Evolutionary conservation across 2,113 vertebrate species (phyloP), one percentile per base, ranked within the genome.

Genomic region (Nycticebus coucang): DNA sequence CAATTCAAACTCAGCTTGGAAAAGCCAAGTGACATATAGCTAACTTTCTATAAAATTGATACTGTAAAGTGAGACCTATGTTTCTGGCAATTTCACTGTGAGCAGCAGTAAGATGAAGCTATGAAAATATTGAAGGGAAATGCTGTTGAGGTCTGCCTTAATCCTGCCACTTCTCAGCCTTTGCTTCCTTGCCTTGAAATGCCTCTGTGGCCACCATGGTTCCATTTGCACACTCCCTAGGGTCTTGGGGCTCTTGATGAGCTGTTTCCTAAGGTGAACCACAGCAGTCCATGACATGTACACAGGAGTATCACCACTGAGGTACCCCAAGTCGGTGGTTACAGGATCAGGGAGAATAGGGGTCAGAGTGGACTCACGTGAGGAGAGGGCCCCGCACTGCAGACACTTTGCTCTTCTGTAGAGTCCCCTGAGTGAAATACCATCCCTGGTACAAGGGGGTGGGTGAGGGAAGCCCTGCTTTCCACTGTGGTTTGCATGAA

Each of bases 91-190:
- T 85, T 69, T 86, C 60, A 53, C 81, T 30, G 24, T 82, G 91
- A 96, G 77, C 93, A 55, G 85, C 81, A 68, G 91, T 95, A 74
- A 92, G 91, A 95, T 37, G 72, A 96, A 91, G 91, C 91, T 83
- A 60, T 89, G 89, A 95, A 97, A 97, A 96, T 80, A 85, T 60
- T 68, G 57, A 85, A 60, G 11, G 72, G 57, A 93, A 95, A 72
- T 68, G 84, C 81, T 79, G 82, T 89, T 78, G 37, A 78, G 41
- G 68, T 79, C 78, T 59, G 21, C 37, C 95, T 78, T 89, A 71
- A 87, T 94, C 68, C 85, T 26, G 33, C 88, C n/a, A 13, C 81
- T 80, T 64, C 24, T 41, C 77, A 13, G n/a, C n/a, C 81, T 83
- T 26, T 41, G 45, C 19, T 50, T 55, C 71, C 13, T 33, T 2